These are phyloP conservation scores for Mimachlamys varia DNA, from an alignment of 2,888 invertebrate genomes.

Conservation along the genomic window DNA sequence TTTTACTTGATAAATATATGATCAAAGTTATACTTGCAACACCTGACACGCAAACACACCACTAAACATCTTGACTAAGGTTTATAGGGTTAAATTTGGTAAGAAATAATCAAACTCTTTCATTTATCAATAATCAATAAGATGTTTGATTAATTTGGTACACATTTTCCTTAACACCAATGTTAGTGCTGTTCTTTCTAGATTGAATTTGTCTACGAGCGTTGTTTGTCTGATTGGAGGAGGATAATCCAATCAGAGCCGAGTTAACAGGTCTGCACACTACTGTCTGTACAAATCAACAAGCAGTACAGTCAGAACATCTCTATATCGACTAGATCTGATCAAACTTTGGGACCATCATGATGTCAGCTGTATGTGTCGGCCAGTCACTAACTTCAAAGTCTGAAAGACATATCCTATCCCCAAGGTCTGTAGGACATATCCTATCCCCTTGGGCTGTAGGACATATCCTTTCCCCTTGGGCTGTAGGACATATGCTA, in stretches of 20 bases:
- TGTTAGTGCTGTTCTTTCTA: neutral
- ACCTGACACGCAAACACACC: too few relatives aligned
- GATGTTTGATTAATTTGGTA: neutral
- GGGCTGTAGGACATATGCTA: neutral
- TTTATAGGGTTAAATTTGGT: neutral
- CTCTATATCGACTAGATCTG: neutral
- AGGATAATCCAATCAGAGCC: neutral
- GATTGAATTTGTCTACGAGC: neutral
- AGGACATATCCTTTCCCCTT: neutral
- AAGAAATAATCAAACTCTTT: neutral
- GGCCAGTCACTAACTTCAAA: neutral
- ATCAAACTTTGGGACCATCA: neutral
- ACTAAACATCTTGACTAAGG: neutral
- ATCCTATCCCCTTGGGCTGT: neutral
- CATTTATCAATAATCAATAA: neutral
- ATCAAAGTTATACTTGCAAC: too few relatives aligned
- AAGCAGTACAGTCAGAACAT: neutral
- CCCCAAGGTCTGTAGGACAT: neutral
- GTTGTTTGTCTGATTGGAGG: constrained; percentile 15
- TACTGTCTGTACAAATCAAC: neutral
- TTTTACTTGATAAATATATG: too few relatives aligned
- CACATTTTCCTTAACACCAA: neutral
- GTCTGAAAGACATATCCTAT: neutral
- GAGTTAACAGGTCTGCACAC: neutral
- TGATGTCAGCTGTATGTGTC: neutral